These are phyloP conservation scores for Lathamus discolor DNA, from an alignment of 2,113 vertebrate genomes.

Conservation along the genomic window DNA sequence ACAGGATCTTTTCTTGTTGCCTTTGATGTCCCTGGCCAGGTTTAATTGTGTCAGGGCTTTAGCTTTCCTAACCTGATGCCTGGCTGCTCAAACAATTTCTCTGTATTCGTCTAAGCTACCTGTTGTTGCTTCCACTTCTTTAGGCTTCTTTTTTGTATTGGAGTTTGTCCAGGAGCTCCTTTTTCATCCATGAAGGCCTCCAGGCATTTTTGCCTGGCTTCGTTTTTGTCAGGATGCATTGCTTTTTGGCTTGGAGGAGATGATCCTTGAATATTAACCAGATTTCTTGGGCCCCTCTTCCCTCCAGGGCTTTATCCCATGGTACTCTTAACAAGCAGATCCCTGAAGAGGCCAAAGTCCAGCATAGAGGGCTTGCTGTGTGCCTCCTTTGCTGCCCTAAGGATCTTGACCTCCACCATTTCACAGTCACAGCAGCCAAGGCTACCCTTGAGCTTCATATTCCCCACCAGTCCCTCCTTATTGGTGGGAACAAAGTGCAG, in stretches of 20 bases:
- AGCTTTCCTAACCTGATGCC: background rate
- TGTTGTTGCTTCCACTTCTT: background rate
- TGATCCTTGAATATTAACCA: background rate
- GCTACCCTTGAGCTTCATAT: background rate
- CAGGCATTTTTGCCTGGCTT: background rate
- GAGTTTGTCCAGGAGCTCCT: background rate
- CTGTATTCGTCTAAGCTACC: background rate
- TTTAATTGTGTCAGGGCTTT: background rate
- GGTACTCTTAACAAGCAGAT: background rate
- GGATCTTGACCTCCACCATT: background rate
- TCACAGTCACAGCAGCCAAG: background rate
- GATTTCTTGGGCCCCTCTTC: background rate
- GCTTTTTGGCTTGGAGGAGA: background rate
- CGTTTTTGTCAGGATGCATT: background rate
- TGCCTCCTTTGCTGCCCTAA: background rate
- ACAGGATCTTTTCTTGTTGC: background rate
- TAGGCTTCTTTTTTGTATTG: background rate
- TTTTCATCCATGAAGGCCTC: background rate
- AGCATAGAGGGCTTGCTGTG: background rate
- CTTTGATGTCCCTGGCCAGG: background rate
- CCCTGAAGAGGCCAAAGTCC: background rate
- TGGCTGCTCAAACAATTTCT: background rate
- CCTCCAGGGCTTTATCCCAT: background rate
- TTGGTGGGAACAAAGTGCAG: background rate
- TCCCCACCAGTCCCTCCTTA: background rate